Conservation (phyloP, 2,113 vertebrate genomes). For the Syngnathus floridae region DNA sequence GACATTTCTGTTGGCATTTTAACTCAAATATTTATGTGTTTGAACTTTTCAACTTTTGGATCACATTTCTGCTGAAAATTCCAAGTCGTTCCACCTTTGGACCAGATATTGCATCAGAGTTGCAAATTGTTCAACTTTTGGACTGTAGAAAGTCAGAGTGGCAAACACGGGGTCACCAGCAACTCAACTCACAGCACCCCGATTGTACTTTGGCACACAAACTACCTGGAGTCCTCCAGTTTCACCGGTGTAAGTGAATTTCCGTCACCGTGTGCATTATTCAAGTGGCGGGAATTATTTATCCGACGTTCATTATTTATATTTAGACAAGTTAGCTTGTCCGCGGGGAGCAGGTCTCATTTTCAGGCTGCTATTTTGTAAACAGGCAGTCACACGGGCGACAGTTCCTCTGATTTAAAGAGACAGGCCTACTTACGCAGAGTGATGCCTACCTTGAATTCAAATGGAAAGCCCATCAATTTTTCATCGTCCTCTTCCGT, state of each 20-base stretch:
- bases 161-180: constrained; percentile 26
- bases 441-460: constrained; percentile 73
- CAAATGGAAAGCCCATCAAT: constrained; percentile 72
- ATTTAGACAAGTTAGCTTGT: constrained; percentile 74
- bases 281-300: constrained; percentile 73
- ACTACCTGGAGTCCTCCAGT: constrained; percentile 53
- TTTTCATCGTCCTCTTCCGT: constrained; percentile 60
- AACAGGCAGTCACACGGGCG: constrained; percentile 71
- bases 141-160: neutral
- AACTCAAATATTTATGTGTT: neutral
- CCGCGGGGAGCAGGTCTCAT: constrained; percentile 78
- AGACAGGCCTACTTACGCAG: constrained; percentile 73
- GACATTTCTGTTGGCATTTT: neutral
- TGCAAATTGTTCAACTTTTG: neutral
- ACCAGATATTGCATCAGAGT: neutral
- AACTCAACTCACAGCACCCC: constrained; percentile 22
- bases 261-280: constrained; percentile 67
- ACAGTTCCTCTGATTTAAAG: constrained; percentile 74
- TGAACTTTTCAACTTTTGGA: neutral
- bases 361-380: constrained; percentile 77
- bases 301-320: constrained; percentile 80
- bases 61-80: neutral
- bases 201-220: constrained; percentile 51
- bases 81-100: neutral
- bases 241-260: constrained; percentile 68